These are phyloP conservation scores for Cyanoramphus novaezelandiae DNA, from an alignment of 2,113 vertebrate species.

Conservation along the genomic window DNA sequence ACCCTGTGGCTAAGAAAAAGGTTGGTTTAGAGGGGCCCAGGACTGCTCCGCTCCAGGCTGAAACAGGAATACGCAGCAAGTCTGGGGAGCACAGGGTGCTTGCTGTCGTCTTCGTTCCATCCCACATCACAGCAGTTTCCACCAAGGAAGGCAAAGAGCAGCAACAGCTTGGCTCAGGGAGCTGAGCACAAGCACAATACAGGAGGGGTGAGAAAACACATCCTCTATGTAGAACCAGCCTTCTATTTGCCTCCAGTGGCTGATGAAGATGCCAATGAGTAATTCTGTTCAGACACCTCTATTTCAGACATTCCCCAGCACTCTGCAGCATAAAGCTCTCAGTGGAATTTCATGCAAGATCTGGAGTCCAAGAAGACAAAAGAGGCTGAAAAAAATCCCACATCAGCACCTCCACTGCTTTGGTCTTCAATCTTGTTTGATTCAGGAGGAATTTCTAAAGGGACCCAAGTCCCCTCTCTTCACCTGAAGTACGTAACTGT, in stretches of 20 bases:
- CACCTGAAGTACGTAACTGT: rapidly evolving
- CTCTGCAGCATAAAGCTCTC: not conserved
- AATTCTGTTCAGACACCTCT: not conserved
- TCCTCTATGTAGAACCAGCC: not conserved
- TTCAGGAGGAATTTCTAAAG: not conserved
- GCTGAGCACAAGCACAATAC: not conserved
- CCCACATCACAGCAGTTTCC: not conserved
- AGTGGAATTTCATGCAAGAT: not conserved
- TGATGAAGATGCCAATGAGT: not conserved
- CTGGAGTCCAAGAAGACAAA: not conserved
- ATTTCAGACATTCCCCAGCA: not conserved
- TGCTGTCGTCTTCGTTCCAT: rapidly evolving
- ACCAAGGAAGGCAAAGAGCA: not conserved
- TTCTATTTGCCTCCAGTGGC: not conserved
- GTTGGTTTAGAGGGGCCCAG: not conserved
- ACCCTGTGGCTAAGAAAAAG: not conserved
- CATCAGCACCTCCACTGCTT: not conserved
- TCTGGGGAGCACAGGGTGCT: not conserved
- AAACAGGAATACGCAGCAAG: not conserved
- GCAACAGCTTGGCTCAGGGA: not conserved
- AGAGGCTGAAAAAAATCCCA: not conserved
- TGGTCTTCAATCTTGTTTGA: not conserved
- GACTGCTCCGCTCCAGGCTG: not conserved
- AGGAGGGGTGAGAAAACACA: not conserved
- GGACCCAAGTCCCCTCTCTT: not conserved